Conservation (phyloP, 2,797 vertebrate species). For the Rhadinocentrus ornatus region DNA sequence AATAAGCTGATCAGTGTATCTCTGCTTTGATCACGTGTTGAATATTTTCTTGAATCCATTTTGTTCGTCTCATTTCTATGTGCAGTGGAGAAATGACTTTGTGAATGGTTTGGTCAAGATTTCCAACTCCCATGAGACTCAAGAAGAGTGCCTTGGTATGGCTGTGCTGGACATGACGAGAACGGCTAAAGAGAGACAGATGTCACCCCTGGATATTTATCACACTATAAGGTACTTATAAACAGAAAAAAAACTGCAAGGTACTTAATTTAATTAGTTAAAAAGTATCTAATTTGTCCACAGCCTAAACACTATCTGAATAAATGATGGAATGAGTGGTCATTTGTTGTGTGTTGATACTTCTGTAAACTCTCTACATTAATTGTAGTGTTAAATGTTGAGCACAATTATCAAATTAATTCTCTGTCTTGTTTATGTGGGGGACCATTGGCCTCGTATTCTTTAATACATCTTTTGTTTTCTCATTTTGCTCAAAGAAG, state of each 20-base stretch:
- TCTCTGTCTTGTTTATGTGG: neutral
- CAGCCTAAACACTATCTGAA: neutral
- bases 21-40: neutral
- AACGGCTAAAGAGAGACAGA: slow-evolving; percentile 91
- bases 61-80: slow-evolving; percentile 6
- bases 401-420: too few species aligned
- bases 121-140: slow-evolving; percentile 90
- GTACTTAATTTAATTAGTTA: neutral
- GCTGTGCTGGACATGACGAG: slow-evolving; percentile 98
- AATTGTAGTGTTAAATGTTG: too few species aligned
- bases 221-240: slow-evolving; percentile 88
- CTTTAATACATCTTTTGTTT: neutral
- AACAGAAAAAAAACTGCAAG: neutral
- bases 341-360: too few species aligned
- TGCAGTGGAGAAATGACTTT: slow-evolving; percentile 95
- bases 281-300: neutral
- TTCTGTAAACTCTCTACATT: too few species aligned
- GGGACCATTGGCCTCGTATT: neutral
- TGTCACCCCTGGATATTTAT: slow-evolving; percentile 92
- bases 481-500: neutral
- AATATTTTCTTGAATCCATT: neutral
- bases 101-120: slow-evolving; percentile 89
- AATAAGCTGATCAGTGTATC: too few species aligned
- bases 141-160: slow-evolving; percentile 98
- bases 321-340: too few species aligned